These are phyloP conservation scores for Zoanthus sociatus DNA, from an alignment of 92 coral and sea anemone species.

Conservation along the genomic window DNA sequence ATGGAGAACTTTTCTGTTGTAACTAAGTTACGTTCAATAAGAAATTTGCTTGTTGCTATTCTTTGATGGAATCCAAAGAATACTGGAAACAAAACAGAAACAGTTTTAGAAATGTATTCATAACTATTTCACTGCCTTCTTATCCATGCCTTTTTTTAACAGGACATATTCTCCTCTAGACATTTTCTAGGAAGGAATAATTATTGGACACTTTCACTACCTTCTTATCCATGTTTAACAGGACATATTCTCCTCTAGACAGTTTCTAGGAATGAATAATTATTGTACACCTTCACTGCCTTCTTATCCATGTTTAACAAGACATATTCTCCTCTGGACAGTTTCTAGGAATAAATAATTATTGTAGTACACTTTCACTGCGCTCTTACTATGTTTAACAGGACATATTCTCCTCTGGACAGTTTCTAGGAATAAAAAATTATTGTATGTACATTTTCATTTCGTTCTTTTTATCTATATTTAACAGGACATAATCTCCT, in stretches of 20 bases:
- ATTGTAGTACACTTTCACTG: constrained; percentile 74
- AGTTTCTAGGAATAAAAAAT: no score
- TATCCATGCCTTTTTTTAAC: constrained; percentile 93
- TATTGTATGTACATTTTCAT: constrained; percentile 72
- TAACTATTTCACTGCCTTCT: constrained; percentile 63
- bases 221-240: constrained; percentile 85
- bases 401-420: constrained; percentile 54
- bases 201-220: constrained; percentile 74
- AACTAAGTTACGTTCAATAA: no score
- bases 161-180: constrained; percentile 60
- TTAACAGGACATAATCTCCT: constrained; percentile 70
- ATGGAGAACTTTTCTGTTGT: no score
- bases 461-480: constrained; percentile 82
- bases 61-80: no score
- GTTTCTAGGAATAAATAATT: no score
- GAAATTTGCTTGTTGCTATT: no score
- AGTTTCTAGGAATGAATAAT: no score
- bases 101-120: no score
- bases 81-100: no score
- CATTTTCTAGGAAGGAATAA: no score
- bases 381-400: constrained; percentile 82
- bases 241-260: constrained; percentile 55
- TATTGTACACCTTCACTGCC: constrained; percentile 76
- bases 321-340: constrained; percentile 57
- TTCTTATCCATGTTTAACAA: constrained; percentile 86